phyloP scores from a whole-genome alignment of 1,140 invertebrate species.

The Drosophila rhopaloa region DNA sequence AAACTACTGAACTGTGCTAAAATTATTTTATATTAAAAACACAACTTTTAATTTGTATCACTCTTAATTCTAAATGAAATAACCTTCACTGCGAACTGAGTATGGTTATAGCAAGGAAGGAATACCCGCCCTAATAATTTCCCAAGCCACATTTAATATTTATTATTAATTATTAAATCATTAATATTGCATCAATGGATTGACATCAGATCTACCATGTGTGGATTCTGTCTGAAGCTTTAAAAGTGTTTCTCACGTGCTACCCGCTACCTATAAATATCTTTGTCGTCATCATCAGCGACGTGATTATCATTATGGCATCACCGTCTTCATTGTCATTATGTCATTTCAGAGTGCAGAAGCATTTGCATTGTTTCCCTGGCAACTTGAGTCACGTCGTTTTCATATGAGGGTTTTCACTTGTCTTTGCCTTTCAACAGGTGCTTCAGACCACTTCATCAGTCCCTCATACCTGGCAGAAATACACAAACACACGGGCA shows the following conservation, averaged over 20 bases:
- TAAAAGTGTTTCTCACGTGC: slow-evolving; percentile 71
- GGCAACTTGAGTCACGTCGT: slow-evolving; percentile 58
- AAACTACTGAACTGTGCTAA: no score
- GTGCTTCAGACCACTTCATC: slow-evolving; percentile 42
- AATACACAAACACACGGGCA: neutral
- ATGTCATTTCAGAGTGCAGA: slow-evolving; percentile 54
- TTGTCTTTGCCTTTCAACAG: slow-evolving; percentile 57
- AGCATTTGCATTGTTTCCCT: slow-evolving; percentile 62
- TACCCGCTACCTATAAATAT: slow-evolving; percentile 32
- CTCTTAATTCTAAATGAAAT: no score
- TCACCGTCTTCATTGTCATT: slow-evolving; percentile 50
- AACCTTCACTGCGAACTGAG: no score
- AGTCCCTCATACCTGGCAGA: slow-evolving; percentile 9
- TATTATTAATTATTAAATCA: neutral
- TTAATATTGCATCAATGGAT: neutral
- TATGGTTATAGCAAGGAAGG: no score
- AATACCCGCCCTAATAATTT: no score
- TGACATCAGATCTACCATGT: slow-evolving; percentile 42
- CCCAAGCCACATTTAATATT: no score
- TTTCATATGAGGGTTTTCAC: slow-evolving; percentile 40
- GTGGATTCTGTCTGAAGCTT: slow-evolving; percentile 53
- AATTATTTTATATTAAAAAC: no score
- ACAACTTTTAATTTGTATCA: no score
- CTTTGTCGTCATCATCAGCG: slow-evolving; percentile 34
- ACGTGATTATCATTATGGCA: slow-evolving; percentile 28